phyloP scores from a whole-genome alignment of 2,113 vertebrate genomes.

The Strix aluco region DNA sequence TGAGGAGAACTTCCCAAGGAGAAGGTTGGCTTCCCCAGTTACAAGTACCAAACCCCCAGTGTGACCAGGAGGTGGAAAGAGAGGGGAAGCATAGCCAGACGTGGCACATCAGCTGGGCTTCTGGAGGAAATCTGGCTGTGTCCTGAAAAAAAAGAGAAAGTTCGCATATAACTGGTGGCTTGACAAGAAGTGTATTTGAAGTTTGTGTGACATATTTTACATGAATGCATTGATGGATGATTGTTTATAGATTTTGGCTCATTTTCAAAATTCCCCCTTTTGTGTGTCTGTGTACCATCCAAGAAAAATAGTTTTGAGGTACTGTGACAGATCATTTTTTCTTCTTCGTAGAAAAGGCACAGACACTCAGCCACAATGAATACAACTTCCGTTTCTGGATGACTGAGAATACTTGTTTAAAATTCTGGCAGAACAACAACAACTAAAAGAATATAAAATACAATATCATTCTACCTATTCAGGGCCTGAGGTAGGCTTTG shows the following conservation, averaged over 20 bases:
- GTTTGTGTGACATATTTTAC: neutral
- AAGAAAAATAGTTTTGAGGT: neutral
- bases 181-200: neutral
- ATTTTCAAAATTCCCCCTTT: neutral
- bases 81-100: neutral
- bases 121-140: neutral
- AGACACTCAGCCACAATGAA: neutral
- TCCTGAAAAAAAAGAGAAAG: constrained; percentile 9
- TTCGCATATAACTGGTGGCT: neutral
- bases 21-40: neutral
- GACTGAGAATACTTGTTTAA: neutral
- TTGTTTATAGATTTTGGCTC: neutral
- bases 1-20: neutral
- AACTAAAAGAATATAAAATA: neutral
- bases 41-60: neutral
- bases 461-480: neutral
- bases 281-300: neutral
- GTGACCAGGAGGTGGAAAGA: neutral
- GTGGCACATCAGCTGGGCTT: neutral
- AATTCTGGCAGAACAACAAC: neutral
- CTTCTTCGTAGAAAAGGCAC: neutral
- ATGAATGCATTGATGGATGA: neutral
- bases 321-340: neutral
- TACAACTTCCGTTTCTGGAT: neutral
- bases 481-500: neutral